A percentile compares a stretch with the other conserved stretches of the same genome.
phyloP scores from a whole-genome alignment of 2,888 invertebrate species.

The Seira ritae region DNA sequence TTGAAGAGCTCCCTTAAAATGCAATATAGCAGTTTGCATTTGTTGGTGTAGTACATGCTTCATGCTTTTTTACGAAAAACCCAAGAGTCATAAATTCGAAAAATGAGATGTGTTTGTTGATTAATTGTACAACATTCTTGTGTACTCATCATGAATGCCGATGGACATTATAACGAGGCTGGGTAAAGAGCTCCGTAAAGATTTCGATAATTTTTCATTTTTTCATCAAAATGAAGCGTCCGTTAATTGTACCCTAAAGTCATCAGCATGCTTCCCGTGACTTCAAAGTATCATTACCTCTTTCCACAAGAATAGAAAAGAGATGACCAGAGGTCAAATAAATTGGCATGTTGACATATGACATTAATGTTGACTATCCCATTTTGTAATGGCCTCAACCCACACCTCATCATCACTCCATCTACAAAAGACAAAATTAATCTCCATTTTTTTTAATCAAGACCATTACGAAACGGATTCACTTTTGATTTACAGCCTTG shows the following conservation, averaged over 20 bases:
- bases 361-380: slow-evolving; percentile 1
- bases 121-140: not conserved
- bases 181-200: not conserved
- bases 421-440: too few relatives aligned
- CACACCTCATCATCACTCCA: slow-evolving; percentile 17
- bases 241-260: not conserved
- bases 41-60: too few relatives aligned
- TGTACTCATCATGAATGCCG: not conserved
- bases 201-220: slow-evolving; percentile 4
- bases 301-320: not conserved
- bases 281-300: not conserved
- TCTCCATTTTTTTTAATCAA: too few relatives aligned
- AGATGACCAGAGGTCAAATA: slow-evolving; percentile 18
- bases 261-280: not conserved
- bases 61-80: too few relatives aligned
- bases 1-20: too few relatives aligned
- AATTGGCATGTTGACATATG: slow-evolving; percentile 21
- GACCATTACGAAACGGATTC: not conserved
- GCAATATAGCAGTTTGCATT: too few relatives aligned
- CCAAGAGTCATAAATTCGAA: too few relatives aligned
- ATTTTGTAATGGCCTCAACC: not conserved
- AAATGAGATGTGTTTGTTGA: not conserved
- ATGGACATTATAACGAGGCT: not conserved
- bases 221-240: not conserved
- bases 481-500: not conserved